Evolutionary conservation across 2,113 vertebrate species (phyloP).

Genomic region (cattle (Bos taurus)): ARS-UCD2.0 NC_037343.1:36654001-36654500

Average conservation of each 20-base stretch:
- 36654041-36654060: neutral
- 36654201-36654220: neutral
- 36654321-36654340: too few relatives aligned
- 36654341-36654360: neutral
- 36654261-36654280: neutral
- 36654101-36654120: neutral
- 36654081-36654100: neutral
- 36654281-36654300: neutral
- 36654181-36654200: neutral
- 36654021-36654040: neutral
- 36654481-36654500: neutral
- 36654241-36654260: too few relatives aligned
- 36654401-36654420: neutral
- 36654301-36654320: neutral
- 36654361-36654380: neutral
- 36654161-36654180: neutral
- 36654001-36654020: neutral
- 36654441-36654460: neutral
- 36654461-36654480: neutral
- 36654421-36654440: too few relatives aligned
- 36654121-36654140: neutral
- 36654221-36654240: neutral
- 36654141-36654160: neutral
- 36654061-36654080: neutral
- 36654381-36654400: neutral